phyloP scores from a whole-genome alignment of 2,888 invertebrate species.

The Polydrusus cervinus region DNA sequence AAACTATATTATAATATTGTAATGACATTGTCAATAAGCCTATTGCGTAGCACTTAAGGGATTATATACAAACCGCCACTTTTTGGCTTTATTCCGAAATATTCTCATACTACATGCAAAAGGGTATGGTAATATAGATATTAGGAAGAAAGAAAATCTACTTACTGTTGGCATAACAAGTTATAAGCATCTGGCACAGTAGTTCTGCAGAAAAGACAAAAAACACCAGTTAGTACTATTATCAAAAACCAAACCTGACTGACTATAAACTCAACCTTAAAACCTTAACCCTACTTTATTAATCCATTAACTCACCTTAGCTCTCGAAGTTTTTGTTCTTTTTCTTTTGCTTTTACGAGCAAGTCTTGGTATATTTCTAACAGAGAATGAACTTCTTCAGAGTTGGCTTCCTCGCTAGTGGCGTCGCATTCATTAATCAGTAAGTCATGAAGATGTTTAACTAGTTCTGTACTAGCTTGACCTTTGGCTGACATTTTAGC shows the following conservation, averaged over 20 bases:
- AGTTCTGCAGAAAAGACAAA: conserved; percentile 71
- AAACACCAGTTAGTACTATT: conserved; percentile 65
- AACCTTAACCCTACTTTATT: conserved; percentile 44
- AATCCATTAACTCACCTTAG: conserved; percentile 75
- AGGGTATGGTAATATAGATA: conserved; percentile 1
- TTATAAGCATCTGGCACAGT: conserved; percentile 74
- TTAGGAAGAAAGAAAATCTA: conserved; percentile 61
- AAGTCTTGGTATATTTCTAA: conserved; percentile 81
- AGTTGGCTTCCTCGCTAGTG: conserved; percentile 78
- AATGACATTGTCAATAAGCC: too few species aligned
- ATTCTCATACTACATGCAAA: conserved; percentile 25
- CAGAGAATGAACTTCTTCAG: conserved; percentile 78
- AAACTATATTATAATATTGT: too few species aligned
- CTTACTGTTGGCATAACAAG: conserved; percentile 77
- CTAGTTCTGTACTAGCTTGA: conserved; percentile 86
- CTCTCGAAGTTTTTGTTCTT: conserved; percentile 85
- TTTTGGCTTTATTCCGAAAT: not conserved
- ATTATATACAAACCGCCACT: too few species aligned
- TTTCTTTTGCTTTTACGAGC: conserved; percentile 80
- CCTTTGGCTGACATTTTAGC: conserved; percentile 85
- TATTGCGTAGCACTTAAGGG: too few species aligned
- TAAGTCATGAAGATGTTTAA: conserved; percentile 85
- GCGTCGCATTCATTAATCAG: conserved; percentile 84
- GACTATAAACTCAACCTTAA: conserved; percentile 25
- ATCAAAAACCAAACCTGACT: conserved; percentile 57